Evolutionary conservation across 2,113 vertebrate genomes (phyloP).

Genomic region (Mesembrinibis cayennensis): DNA sequence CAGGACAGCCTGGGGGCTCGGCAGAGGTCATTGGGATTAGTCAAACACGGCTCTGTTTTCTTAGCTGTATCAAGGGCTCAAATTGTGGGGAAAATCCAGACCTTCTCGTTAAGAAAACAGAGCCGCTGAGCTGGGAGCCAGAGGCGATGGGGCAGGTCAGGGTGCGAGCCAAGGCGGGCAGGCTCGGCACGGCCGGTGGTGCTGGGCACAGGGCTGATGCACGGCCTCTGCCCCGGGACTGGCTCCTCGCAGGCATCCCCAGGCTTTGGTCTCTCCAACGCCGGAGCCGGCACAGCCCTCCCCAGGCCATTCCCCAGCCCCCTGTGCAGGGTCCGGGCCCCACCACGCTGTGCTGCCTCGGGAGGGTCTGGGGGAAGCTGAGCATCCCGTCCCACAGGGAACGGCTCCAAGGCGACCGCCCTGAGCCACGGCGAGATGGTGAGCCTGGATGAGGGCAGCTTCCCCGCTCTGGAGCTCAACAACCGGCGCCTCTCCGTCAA

Average conservation of each 20-base stretch:
- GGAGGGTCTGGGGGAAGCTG: neutral
- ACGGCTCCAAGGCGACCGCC: constrained; percentile 84
- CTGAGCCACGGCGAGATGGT: constrained; percentile 95
- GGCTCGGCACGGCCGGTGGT: rapidly evolving
- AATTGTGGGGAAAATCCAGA: constrained; percentile 61
- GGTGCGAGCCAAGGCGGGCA: neutral
- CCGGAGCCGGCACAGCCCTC: neutral
- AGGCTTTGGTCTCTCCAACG: neutral
- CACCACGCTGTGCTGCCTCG: neutral
- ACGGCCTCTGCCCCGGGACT: neutral
- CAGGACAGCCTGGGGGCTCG: neutral
- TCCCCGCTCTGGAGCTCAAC: constrained; percentile 94
- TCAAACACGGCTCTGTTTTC: constrained; percentile 56
- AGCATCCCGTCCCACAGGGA: constrained; percentile 74
- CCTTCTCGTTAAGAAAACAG: constrained; percentile 15
- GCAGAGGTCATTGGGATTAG: constrained; percentile 36
- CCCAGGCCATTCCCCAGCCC: neutral
- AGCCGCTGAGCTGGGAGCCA: neutral
- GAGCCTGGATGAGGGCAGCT: constrained; percentile 93
- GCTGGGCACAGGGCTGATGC: neutral
- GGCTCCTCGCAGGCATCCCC: neutral
- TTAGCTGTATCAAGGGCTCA: constrained; percentile 37
- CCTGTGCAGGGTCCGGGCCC: too few relatives aligned
- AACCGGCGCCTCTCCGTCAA: constrained; percentile 94
- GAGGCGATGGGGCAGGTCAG: neutral